Percentiles rank a stretch among this genome's conserved stretches.
Evolutionary conservation across 2,888 invertebrate genomes (phyloP).

Genomic region (Germaria angustata): DNA sequence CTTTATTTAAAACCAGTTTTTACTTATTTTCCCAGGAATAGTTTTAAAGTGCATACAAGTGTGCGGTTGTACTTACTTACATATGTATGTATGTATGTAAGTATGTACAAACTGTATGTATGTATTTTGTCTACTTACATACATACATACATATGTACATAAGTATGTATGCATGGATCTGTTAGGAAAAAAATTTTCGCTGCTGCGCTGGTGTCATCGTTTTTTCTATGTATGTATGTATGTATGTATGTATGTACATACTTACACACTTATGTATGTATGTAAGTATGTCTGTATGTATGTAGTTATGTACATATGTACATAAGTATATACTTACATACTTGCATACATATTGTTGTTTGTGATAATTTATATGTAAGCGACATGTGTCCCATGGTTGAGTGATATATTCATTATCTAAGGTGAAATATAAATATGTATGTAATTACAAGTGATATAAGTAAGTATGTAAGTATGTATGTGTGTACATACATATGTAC

Average conservation of each 20-base stretch:
- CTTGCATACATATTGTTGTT: slow-evolving; percentile 21
- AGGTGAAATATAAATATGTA: slow-evolving; percentile 18
- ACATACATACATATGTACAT: not conserved
- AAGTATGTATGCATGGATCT: not conserved
- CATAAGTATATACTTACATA: too few species aligned
- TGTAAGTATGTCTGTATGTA: too few species aligned
- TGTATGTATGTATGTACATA: too few species aligned
- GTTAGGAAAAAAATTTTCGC: slow-evolving; percentile 20
- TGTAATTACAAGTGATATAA: not conserved
- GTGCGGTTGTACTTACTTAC: too few species aligned
- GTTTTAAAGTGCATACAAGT: not conserved
- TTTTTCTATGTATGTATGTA: too few species aligned
- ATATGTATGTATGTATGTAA: not conserved
- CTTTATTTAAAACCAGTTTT: slow-evolving; percentile 24
- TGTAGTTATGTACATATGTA: too few species aligned
- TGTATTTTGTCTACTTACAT: not conserved
- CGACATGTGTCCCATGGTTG: slow-evolving; percentile 55
- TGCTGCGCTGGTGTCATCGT: not conserved
- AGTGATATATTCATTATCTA: slow-evolving; percentile 64
- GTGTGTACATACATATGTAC: too few species aligned
- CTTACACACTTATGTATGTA: too few species aligned
- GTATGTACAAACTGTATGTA: not conserved
- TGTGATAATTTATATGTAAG: slow-evolving; percentile 61
- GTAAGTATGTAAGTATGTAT: too few species aligned
- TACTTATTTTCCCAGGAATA: not conserved